Percentiles rank a stretch among this genome's conserved stretches.
Evolutionary conservation across 2,113 vertebrate genomes (phyloP).

Genomic region (Castor canadensis): DNA sequence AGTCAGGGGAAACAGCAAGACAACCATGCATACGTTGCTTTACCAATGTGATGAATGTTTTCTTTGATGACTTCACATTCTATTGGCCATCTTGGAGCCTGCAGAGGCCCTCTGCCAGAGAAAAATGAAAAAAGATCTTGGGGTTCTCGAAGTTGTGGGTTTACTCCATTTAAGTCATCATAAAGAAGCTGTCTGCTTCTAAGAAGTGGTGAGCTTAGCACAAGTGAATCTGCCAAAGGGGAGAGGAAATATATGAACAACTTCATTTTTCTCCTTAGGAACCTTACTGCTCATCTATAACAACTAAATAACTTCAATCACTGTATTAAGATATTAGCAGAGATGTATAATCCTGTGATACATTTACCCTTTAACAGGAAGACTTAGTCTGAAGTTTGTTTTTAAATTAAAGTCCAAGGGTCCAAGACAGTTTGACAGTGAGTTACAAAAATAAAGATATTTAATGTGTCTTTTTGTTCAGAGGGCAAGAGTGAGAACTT

Average conservation of each 20-base stretch:
- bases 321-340: neutral
- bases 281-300: neutral
- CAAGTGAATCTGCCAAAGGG: conserved; percentile 77
- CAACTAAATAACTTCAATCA: neutral
- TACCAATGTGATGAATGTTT: conserved; percentile 89
- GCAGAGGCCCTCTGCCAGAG: conserved; percentile 65
- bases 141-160: conserved; percentile 84
- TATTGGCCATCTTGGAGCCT: conserved; percentile 88
- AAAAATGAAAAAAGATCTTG: conserved; percentile 84
- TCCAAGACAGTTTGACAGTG: neutral
- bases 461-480: neutral
- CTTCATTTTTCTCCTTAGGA: neutral
- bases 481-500: neutral
- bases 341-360: neutral
- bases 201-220: conserved; percentile 65
- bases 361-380: neutral
- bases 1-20: neutral
- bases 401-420: neutral
- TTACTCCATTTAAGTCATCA: conserved; percentile 69
- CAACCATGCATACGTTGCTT: neutral
- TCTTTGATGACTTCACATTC: conserved; percentile 93
- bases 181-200: conserved; percentile 86
- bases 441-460: neutral
- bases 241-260: neutral
- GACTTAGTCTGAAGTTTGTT: neutral